A percentile compares a stretch with the other conserved stretches of the same genome.
Conservation (phyloP, 2,113 vertebrate species). For the Irena cyanogastra region DNA sequence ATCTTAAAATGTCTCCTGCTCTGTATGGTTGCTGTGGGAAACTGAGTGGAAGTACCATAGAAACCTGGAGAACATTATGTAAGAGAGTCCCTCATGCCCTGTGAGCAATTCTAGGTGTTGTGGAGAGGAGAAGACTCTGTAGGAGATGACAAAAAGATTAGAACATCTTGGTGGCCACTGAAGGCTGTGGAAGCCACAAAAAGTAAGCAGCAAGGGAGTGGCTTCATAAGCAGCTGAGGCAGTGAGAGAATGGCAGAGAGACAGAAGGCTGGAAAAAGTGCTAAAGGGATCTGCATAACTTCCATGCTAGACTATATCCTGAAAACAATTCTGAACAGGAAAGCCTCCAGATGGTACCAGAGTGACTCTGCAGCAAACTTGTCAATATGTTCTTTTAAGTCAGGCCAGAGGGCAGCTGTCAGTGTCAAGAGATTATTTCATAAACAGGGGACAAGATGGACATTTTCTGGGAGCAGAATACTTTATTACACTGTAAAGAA, state of each 20-base stretch:
- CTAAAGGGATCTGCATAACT: neutral
- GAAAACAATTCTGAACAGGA: neutral
- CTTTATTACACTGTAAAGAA: neutral
- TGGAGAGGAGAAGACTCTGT: neutral
- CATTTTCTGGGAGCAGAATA: neutral
- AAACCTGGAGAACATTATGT: slow-evolving; percentile 6
- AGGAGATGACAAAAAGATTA: neutral
- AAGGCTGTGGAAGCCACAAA: neutral
- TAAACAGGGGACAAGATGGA: neutral
- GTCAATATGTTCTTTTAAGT: neutral
- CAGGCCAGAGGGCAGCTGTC: neutral
- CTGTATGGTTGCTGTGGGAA: slow-evolving; percentile 43
- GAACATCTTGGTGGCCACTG: neutral
- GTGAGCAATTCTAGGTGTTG: neutral
- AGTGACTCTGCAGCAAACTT: neutral
- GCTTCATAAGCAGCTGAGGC: neutral
- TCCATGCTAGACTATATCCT: neutral
- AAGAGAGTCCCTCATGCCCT: neutral
- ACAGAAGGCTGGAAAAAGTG: neutral
- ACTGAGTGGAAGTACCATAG: neutral
- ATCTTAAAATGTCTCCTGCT: slow-evolving; percentile 10
- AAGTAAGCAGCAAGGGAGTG: neutral
- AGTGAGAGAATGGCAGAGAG: too few species aligned
- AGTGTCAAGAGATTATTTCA: neutral
- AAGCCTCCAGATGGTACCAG: neutral